A percentile compares a stretch with the other conserved stretches of the same genome.
phyloP scores from a whole-genome alignment of 2,113 vertebrate genomes.

The Serinus canaria region DNA sequence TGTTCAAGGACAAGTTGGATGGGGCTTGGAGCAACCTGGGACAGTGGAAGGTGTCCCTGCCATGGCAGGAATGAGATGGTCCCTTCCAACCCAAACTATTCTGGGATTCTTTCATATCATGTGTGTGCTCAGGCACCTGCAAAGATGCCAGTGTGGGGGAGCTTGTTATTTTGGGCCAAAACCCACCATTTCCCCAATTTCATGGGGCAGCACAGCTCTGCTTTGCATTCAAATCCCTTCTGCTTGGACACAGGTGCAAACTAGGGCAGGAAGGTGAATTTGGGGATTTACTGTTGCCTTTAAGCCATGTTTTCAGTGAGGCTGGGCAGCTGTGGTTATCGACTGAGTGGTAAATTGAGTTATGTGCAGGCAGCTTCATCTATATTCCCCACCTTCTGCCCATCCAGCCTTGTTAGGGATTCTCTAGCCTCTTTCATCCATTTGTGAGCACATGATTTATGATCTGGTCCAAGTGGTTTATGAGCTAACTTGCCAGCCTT shows the following conservation, averaged over 20 bases:
- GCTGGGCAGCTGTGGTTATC: neutral
- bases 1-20: neutral
- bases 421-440: neutral
- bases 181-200: neutral
- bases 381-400: slow-evolving; percentile 4
- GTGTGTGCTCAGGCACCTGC: neutral
- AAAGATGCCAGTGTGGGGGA: accelerated
- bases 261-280: neutral
- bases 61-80: neutral
- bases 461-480: neutral
- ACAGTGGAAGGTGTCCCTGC: neutral
- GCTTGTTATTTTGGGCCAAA: neutral
- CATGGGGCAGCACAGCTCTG: neutral
- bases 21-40: neutral
- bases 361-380: neutral
- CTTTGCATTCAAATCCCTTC: accelerated
- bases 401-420: slow-evolving; percentile 9
- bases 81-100: neutral
- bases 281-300: neutral
- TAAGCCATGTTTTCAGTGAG: neutral
- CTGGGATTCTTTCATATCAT: neutral
- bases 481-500: neutral
- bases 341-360: neutral
- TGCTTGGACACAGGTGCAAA: neutral
- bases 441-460: neutral